Conservation (phyloP, 2,888 invertebrate species). For the Tyria jacobaeae region DNA sequence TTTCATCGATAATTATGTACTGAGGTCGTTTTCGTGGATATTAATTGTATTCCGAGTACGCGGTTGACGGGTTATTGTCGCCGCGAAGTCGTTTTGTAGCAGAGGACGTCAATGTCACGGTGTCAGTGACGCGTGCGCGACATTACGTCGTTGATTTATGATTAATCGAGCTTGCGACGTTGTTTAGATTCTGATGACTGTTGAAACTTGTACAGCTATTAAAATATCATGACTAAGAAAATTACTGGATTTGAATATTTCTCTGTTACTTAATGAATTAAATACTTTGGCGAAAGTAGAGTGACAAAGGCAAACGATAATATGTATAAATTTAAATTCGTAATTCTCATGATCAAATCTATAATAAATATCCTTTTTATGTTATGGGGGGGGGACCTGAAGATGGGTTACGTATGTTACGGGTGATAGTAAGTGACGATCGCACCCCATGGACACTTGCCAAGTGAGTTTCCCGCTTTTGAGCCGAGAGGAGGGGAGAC, state of each 20-base stretch:
- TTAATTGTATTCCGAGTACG: conserved; percentile 61
- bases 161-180: conserved; percentile 46
- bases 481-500: no score
- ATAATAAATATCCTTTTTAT: no score
- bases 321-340: no score
- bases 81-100: conserved; percentile 58
- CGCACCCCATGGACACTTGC: no score
- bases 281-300: neutral
- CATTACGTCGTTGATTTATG: conserved; percentile 40
- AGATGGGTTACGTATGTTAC: no score
- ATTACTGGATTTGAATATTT: neutral
- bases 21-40: conserved; percentile 49
- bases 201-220: conserved; percentile 8
- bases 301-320: neutral
- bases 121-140: conserved; percentile 31
- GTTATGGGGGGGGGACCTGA: no score
- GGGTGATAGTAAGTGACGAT: no score
- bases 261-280: neutral
- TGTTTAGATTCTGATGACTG: conserved; percentile 46
- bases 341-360: no score
- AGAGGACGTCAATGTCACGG: conserved; percentile 43
- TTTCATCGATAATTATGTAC: conserved; percentile 31
- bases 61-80: conserved; percentile 60
- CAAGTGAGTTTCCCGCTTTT: no score
- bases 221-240: neutral